Base-by-base conservation (phyloP, 2,888 invertebrate species). In the Biston betularia region DNA sequence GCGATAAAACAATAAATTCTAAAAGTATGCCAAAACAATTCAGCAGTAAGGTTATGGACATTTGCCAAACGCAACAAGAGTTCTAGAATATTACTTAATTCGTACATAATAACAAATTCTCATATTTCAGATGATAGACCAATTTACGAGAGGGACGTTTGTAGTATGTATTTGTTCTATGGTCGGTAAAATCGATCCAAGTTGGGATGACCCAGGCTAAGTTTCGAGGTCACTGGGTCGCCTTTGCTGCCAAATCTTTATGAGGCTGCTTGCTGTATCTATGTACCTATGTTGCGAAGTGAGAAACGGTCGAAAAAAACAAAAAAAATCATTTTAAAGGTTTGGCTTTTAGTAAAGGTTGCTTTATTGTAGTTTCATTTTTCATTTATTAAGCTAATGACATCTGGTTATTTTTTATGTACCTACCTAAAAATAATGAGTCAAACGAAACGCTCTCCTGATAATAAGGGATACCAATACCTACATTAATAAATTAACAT, bases 211-310 rank as follows among this genome's bases (percentile, higher is more conserved):
- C 63, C 63, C 55, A 63, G 55, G 38, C 44, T 44, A 45, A 52
- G 11, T n/a, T 52, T 60, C 45, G 55, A 55, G 67, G 67, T 63
- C 63, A 63, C 55, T 63, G 50, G 67, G 67, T 60, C 63, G 50
- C 55, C 53, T 12, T 57, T 53, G 61, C 45, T 34, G 61, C 35
- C 61, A 61, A 57, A 57, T 53, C 46, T 57, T 44, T 15, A n/a
- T 11, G n/a, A 53, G 11, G 54, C 38, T 4, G 8, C 7, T 15
- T 38, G 9, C 24, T 48, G 6, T 34, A 24, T 33, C 1, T 11
- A 40, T n/a, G 35, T 52, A 35, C 35, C 6, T 38, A 38, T 38
- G 38, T 14, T 14, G 38, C 14, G 38, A n/a, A 52, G 10, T 33
- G 7, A 14, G 14, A n/a, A 7, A 42, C 6, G 9, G 0, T 4